Evolutionary conservation across 2,113 vertebrate genomes (phyloP).

Genomic region (Panurus biarmicus): DNA sequence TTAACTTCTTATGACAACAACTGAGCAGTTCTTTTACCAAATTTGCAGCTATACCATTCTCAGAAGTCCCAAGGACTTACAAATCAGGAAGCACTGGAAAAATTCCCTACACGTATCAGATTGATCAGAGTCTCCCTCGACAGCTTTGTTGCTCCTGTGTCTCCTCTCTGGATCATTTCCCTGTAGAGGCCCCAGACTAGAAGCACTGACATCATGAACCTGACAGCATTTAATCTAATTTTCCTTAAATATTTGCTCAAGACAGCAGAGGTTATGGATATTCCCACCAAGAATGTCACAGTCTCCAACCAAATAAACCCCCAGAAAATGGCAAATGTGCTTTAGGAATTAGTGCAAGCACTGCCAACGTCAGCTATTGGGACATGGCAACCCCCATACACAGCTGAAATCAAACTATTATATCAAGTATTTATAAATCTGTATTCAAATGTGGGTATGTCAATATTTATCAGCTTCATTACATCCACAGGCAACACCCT

Average conservation of each 20-base stretch:
- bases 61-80: not conserved
- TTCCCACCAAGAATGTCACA: not conserved
- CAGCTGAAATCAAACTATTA: not conserved
- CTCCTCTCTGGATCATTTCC: not conserved
- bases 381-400: accelerated
- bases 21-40: not conserved
- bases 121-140: not conserved
- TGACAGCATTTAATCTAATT: not conserved
- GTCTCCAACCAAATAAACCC: not conserved
- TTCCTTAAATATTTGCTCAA: not conserved
- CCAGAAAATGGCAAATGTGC: not conserved
- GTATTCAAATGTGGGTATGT: not conserved
- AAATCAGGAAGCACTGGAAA: not conserved
- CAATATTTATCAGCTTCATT: not conserved
- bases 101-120: not conserved
- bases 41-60: not conserved
- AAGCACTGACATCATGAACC: not conserved
- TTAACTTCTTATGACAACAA: not conserved
- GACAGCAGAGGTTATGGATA: not conserved
- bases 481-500: not conserved
- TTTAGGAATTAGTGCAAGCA: not conserved
- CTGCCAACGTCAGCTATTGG: not conserved
- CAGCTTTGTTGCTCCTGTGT: not conserved
- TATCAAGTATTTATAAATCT: not conserved
- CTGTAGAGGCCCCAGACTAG: not conserved